Evolutionary conservation across 2,797 vertebrate species (phyloP).

Genomic region (Bradypus variegatus): DNA sequence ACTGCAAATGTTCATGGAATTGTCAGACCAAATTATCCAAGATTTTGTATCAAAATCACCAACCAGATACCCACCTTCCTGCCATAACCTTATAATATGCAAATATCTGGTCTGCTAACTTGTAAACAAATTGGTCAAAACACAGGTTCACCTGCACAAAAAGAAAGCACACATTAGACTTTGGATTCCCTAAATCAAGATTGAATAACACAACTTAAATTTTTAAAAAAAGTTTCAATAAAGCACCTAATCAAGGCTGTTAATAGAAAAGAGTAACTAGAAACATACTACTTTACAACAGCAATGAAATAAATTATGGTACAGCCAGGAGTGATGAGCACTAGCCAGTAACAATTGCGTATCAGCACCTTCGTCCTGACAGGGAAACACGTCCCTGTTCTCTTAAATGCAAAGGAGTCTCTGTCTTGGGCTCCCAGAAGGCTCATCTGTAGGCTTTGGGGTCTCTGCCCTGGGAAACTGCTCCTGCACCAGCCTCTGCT

Average conservation of each 20-base stretch:
- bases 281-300: background rate
- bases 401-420: background rate
- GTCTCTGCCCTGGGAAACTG: background rate
- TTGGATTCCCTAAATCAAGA: background rate
- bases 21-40: background rate
- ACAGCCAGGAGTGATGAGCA: background rate
- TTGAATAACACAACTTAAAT: background rate
- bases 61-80: conserved; percentile 81
- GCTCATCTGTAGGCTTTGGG: background rate
- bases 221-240: background rate
- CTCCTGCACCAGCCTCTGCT: background rate
- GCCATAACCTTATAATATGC: conserved; percentile 96
- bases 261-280: background rate
- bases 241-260: background rate
- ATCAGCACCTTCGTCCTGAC: background rate
- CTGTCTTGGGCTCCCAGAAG: background rate
- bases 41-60: background rate
- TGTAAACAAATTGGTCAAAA: conserved; percentile 99
- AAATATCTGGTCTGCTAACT: conserved; percentile 97
- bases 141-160: conserved; percentile 89
- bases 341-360: background rate
- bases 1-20: conserved; percentile 6
- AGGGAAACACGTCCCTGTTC: background rate
- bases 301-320: background rate
- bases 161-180: background rate